A percentile compares a stretch with the other conserved stretches of the same genome.
Conservation (phyloP, 64 coral and sea anemone species). For the Montipora capricornis region DNA sequence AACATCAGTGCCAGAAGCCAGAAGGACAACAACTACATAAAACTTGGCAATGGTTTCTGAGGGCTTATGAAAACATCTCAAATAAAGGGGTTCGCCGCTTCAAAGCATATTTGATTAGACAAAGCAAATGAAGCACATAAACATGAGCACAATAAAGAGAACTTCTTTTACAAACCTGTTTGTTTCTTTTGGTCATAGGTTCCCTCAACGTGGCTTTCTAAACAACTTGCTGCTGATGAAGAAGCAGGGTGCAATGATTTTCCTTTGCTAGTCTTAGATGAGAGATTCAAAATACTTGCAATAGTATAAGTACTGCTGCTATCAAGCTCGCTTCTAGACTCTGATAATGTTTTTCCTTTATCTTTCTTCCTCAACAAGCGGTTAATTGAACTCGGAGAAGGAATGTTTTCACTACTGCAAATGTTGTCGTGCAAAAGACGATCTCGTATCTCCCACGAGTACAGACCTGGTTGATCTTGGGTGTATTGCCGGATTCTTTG, state of each 20-base stretch:
- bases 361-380: constrained; percentile 63
- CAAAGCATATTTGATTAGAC: no score
- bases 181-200: background rate
- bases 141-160: background rate
- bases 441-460: constrained; percentile 79
- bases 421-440: constrained; percentile 56
- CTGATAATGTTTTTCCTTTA: background rate
- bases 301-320: background rate
- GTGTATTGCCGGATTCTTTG: constrained; percentile 56
- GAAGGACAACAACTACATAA: no score
- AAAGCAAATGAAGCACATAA: background rate
- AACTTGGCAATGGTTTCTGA: no score
- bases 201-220: background rate
- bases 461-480: constrained; percentile 58
- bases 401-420: constrained; percentile 40
- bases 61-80: no score
- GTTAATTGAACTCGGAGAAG: constrained; percentile 77
- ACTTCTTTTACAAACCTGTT: background rate
- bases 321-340: background rate
- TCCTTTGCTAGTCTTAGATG: background rate
- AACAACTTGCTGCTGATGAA: background rate
- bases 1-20: no score
- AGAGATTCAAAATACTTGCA: constrained; percentile 8
- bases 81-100: no score
- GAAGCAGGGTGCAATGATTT: background rate